Conservation (phyloP, 2,888 invertebrate genomes). For the Reticulitermes lucifugus region DNA sequence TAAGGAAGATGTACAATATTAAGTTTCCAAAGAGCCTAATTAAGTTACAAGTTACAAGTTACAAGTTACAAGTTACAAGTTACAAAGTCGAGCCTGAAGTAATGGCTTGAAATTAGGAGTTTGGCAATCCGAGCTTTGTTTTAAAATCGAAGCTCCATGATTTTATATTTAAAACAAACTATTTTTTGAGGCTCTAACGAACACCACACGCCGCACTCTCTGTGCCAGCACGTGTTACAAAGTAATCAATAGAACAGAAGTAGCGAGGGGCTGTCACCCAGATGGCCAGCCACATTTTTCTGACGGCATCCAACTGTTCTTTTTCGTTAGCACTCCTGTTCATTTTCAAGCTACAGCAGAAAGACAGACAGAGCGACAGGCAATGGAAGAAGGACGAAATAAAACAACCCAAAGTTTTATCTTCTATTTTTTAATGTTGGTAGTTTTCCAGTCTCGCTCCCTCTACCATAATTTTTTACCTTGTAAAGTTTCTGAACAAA, state of each 20-base stretch:
- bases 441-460: not conserved
- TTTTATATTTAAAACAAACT: not conserved
- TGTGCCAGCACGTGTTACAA: not conserved
- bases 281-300: slow-evolving; percentile 4
- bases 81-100: too few species aligned
- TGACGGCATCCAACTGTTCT: not conserved
- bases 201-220: not conserved
- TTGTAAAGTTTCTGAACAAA: not conserved
- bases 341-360: not conserved
- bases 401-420: not conserved
- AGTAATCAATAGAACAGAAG: not conserved
- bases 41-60: too few species aligned
- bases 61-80: too few species aligned
- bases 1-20: too few species aligned
- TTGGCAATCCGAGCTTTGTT: not conserved
- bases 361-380: not conserved
- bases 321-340: not conserved
- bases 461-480: not conserved
- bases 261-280: not conserved
- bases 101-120: too few species aligned
- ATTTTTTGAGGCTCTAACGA: not conserved
- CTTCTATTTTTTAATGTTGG: not conserved
- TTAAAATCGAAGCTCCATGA: not conserved
- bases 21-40: too few species aligned
- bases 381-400: not conserved